These are phyloP conservation scores for Saccopteryx bilineata DNA, from an alignment of 2,113 vertebrate species.

Conservation along the genomic window DNA sequence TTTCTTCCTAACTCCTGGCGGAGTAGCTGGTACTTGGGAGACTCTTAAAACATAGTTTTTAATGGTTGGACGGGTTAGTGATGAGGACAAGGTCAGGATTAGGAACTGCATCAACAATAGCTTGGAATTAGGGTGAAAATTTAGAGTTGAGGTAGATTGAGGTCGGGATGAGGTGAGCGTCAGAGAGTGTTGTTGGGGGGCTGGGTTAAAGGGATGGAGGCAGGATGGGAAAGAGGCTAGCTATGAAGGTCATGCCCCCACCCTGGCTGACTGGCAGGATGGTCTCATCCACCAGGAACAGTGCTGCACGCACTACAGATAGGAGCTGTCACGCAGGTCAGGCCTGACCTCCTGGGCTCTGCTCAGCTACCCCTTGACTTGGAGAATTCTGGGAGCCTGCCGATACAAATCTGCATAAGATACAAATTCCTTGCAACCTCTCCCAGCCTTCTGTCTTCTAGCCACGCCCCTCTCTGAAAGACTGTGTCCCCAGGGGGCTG, in stretches of 20 bases:
- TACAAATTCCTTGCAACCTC: neutral
- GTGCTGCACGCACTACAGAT: neutral
- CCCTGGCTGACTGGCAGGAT: constrained; percentile 19
- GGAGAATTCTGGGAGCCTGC: neutral
- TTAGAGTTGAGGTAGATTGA: neutral
- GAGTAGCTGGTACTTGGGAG: neutral
- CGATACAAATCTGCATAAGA: constrained; percentile 36
- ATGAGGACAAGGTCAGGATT: neutral
- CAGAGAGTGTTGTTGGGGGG: neutral
- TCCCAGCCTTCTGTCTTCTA: constrained; percentile 9
- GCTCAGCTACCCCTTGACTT: constrained; percentile 5
- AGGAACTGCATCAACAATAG: neutral
- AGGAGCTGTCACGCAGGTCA: constrained; percentile 40
- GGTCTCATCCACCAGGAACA: neutral
- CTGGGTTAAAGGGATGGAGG: neutral
- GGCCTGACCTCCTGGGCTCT: constrained; percentile 24
- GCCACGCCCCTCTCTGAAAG: neutral
- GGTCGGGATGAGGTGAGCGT: neutral
- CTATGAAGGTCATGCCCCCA: neutral
- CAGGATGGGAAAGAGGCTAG: neutral
- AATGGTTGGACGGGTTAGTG: neutral
- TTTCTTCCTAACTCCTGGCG: neutral
- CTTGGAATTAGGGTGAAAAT: constrained; percentile 1
- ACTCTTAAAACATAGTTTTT: neutral
- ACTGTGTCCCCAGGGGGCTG: neutral